Conservation (phyloP, 2,797 vertebrate genomes). For the Synaphobranchus kaupii region DNA sequence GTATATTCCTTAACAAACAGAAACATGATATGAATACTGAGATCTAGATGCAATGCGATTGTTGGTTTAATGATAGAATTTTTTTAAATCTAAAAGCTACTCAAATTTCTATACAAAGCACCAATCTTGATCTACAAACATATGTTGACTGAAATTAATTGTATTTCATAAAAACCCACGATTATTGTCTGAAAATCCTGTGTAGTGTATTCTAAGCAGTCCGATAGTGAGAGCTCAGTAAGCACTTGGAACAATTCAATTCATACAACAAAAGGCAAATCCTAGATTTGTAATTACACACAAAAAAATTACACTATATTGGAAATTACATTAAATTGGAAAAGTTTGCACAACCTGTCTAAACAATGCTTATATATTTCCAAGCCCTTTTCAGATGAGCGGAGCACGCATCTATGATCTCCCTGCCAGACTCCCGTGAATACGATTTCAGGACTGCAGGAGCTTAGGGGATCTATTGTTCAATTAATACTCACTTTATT, state of each 20-base stretch:
- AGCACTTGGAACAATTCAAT: background rate
- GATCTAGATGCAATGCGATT: background rate
- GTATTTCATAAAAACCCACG: too few relatives aligned
- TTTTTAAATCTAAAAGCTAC: background rate
- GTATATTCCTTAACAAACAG: too few relatives aligned
- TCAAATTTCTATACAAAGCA: background rate
- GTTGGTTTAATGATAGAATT: background rate
- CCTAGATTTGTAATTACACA: background rate
- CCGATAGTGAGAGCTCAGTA: background rate
- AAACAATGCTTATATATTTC: background rate
- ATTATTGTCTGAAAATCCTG: too few relatives aligned
- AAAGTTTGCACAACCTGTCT: too few relatives aligned
- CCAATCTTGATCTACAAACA: background rate
- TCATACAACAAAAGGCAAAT: background rate
- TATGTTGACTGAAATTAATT: background rate
- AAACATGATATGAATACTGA: background rate
- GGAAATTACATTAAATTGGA: too few relatives aligned
- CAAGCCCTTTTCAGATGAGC: conserved; percentile 10
- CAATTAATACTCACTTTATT: conserved; percentile 71
- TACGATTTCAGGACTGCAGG: conserved; percentile 25
- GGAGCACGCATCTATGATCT: conserved; percentile 2
- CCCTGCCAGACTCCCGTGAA: conserved; percentile 27
- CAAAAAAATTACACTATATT: too few relatives aligned
- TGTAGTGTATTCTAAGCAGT: too few relatives aligned
- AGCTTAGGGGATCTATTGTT: conserved; percentile 57